Evolutionary conservation across 2,888 invertebrate genomes (phyloP), one percentile per base, ranked within the genome.

Genomic region (Zelleria hepariella): DNA sequence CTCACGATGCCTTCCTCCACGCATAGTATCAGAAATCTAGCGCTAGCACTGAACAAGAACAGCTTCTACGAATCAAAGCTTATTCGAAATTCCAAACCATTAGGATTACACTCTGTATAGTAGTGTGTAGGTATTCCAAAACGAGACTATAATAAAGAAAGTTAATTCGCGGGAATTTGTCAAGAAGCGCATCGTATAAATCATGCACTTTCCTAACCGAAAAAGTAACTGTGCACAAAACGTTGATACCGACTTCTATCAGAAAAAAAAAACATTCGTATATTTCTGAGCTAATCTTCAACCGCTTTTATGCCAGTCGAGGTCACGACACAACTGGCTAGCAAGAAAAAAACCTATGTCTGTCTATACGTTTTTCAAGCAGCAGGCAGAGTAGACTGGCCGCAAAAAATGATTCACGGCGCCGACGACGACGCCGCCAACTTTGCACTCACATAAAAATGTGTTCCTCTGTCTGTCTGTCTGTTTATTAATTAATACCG

Each of bases 231-330:
- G 51, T 23, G 49, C 49, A 8, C 8, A 51, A 42, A 42, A 8
- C 51, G 10, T 15, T 51, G 8, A 8, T 20, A 8, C 21, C 21
- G 51, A 51, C 51, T 10, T 61, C 52, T 62, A 64, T 67, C 66
- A 64, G 64, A 71, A 67, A 65, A 68, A 70, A 71, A 69, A 70
- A 69, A 68, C 69, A 63, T 71, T 71, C 15, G 18, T 26, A 27
- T 18, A 54, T 54, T 75, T 78, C 75, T 76, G 74, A 75, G 75
- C 74, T 66, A 72, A 74, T 75, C 77, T 79, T 79, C 79, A 78
- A 77, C 69, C 79, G 78, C 77, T 77, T 78, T 78, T 79, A 82
- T 78, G 81, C 79, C 81, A 84, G 80, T 66, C 77, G 84, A 83
- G 85, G 85, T 85, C 84, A 84, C 78, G 78, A 76, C 70, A 77